These are phyloP conservation scores for Cataglyphis livida DNA, from an alignment of 2,888 invertebrate genomes.

Conservation along the genomic window DNA sequence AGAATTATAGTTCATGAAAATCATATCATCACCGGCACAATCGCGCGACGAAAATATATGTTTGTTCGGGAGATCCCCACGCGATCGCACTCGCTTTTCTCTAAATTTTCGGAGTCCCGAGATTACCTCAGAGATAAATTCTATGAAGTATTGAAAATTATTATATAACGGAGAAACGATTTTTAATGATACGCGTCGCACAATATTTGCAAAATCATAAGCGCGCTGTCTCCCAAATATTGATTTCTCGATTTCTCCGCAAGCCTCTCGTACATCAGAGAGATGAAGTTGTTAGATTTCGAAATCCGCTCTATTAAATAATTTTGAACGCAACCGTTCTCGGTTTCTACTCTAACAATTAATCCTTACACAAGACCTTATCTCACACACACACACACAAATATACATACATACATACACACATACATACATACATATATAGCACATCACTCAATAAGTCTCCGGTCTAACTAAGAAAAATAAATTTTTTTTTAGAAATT, in stretches of 20 bases:
- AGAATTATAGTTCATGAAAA: conserved; percentile 33
- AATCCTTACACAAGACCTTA: conserved; percentile 25
- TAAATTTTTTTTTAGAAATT: no score
- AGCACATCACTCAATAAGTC: no score
- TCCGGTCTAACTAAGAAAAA: no score
- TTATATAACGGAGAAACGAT: not conserved
- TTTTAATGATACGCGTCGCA: not conserved
- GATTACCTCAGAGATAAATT: not conserved
- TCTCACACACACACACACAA: not conserved
- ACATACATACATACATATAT: not conserved
- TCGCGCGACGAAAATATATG: conserved; percentile 28
- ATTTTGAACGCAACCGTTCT: not conserved
- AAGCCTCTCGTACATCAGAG: not conserved
- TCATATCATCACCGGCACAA: not conserved
- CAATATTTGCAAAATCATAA: not conserved
- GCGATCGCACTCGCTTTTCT: not conserved
- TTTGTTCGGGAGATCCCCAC: not conserved
- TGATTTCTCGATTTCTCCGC: not conserved
- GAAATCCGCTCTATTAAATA: conserved; percentile 12
- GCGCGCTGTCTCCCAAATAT: not conserved
- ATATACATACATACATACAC: no score
- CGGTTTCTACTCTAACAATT: conserved; percentile 15
- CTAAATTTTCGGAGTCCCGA: not conserved
- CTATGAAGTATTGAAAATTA: not conserved
- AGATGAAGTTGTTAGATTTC: not conserved